Evolutionary conservation across 2,797 vertebrate genomes (phyloP), one percentile per base, ranked within the genome.

Genomic region (Labeo calbasu): DNA sequence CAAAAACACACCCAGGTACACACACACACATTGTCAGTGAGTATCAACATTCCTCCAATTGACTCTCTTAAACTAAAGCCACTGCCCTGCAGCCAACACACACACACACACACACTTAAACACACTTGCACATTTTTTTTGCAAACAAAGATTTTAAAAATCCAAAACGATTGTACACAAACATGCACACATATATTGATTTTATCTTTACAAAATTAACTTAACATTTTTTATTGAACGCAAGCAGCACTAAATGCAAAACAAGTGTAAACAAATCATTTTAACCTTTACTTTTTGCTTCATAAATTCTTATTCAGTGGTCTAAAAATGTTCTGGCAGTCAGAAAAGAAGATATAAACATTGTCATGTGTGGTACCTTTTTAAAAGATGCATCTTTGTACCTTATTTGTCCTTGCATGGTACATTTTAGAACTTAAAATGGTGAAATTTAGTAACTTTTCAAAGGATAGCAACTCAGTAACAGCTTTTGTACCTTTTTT

Each of bases 21-120:
- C 68, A 70, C 77, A 76, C 84, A 77, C 17, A 71, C 73, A 82
- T 79, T 28, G 28, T 51, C 72, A 5, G 55, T 71, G 40, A 55
- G 70, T 83, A 75, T 80, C 82, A 82, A 83, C 81, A 77, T 84
- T 85, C 71, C 86, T 77, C 81, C 88, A 86, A 87, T 89, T 85
- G 86, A 82, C 77, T 87, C 68, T 81, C 77, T 83, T 68, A 53
- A 82, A 76, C 72, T 72, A 40, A 75, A 79, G 85, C 68, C 61
- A 77, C 71, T 85, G 46, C 84, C 87, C 85, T 80, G 66, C 51
- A 81, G 82, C 76, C 55, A 77, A 76, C 36, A 81, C 9, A 82
- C 46, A 76, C 36, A 81, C 9, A 82, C 46, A 76, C n/a, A 70
- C 53, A 66, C 66, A 73, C 72, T 75, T 57, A 81, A 48, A 32